Evolutionary conservation across 2,113 vertebrate species (phyloP), one percentile per base, ranked within the genome.

Genomic region (Cyprinodon brontotheroides): DNA sequence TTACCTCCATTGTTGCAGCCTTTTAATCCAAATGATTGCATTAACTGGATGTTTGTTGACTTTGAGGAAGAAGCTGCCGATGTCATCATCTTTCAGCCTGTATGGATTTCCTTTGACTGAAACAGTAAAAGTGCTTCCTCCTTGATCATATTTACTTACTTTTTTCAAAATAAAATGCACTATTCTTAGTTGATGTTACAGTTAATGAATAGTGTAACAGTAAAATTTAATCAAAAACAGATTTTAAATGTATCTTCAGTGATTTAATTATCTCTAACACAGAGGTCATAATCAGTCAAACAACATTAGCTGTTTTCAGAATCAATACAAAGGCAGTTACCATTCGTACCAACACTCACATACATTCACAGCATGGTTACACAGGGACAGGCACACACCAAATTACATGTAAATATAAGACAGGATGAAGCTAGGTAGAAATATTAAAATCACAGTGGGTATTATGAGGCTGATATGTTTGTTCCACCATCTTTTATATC

Each of bases 271-370:
- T 78, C 74, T 75, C 57, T 37, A 69, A n/a, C 15, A 36, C 40
- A 72, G 1, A 3, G 48, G 48, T 61, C 48, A 86, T 79, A 82
- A 75, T 73, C 85, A 82, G 82, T 61, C 68, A 50, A 68, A 45
- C 38, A n/a, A 37, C 20, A n/a, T 50, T 29, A 63, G 36, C 43
- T 41, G 17, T 61, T 48, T 69, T 57, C 66, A 3, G 11, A 53
- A 79, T 78, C 45, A 78, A 29, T 29, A 29, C 29, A 29, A 29
- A 29, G 29, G 29, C 29, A 29, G 29, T 29, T 29, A 29, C 29
- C 29, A 29, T 1, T 29, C 29, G 29, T 29, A 29, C 1, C 29
- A 29, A 29, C 1, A 29, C 29, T 29, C 1, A 29, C 29, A 29
- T 29, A 29, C 29, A 29, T 29, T 29, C 29, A 29, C 29, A 29